A percentile compares a stretch with the other conserved stretches of the same genome.
Conservation (phyloP, 2,888 invertebrate genomes). For the Drosophila anomalata region DNA sequence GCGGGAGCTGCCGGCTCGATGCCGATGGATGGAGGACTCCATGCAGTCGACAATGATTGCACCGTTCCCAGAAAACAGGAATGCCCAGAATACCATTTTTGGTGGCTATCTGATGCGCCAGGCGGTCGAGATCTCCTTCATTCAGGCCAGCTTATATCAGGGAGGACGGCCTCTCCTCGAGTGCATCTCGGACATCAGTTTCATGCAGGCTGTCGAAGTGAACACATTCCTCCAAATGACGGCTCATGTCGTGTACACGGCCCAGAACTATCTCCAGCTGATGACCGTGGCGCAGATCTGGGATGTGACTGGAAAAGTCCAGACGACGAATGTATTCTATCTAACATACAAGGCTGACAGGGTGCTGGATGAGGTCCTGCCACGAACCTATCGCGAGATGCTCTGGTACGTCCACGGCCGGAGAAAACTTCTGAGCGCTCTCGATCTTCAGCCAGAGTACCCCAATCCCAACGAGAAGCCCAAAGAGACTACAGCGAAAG, state of each 20-base stretch:
- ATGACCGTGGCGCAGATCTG: conserved; percentile 88
- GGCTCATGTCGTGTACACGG: conserved; percentile 87
- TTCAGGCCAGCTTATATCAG: conserved; percentile 86
- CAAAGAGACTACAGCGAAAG: not conserved
- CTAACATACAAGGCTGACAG: conserved; percentile 86
- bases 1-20: conserved; percentile 85
- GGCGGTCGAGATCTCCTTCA: conserved; percentile 89
- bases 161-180: conserved; percentile 85
- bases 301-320: conserved; percentile 75
- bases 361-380: conserved; percentile 85
- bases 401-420: conserved; percentile 86
- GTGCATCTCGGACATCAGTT: conserved; percentile 89
- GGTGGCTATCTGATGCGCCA: conserved; percentile 92
- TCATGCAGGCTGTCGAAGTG: conserved; percentile 89
- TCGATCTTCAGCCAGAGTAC: conserved; percentile 43
- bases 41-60: conserved; percentile 86
- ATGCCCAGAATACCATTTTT: conserved; percentile 90
- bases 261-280: conserved; percentile 86
- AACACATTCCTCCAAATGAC: conserved; percentile 88
- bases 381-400: conserved; percentile 88
- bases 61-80: conserved; percentile 88
- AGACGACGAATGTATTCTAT: conserved; percentile 89
- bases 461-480: conserved; percentile 6
- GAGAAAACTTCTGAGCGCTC: conserved; percentile 83
- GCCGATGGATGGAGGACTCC: conserved; percentile 87